Conservation (phyloP, 2,113 vertebrate species). For the Coregonus clupeaformis region DNA sequence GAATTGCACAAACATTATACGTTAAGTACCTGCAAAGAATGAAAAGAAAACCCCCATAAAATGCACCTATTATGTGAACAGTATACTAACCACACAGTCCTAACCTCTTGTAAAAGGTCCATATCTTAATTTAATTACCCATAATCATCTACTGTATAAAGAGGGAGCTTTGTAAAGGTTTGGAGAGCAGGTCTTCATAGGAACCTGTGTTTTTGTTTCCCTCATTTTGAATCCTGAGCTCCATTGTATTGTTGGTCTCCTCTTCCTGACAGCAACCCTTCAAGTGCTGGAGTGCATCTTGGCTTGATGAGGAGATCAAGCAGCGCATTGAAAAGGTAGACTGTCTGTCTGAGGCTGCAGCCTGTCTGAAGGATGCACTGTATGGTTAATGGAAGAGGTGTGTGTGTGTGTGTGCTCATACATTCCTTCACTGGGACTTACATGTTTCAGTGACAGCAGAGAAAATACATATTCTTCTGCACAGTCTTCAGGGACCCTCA, state of each 20-base stretch:
- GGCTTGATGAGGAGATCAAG: conserved; percentile 6
- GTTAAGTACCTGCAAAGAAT: conserved; percentile 1
- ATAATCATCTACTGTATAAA: background rate
- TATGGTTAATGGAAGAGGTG: conserved; percentile 7
- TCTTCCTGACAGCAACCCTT: background rate
- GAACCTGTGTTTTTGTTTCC: background rate
- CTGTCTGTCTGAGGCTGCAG: conserved; percentile 7
- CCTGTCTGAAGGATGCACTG: background rate
- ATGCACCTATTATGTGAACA: background rate
- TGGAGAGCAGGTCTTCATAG: background rate
- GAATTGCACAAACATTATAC: conserved; percentile 4
- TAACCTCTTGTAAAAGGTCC: background rate
- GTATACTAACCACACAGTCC: background rate
- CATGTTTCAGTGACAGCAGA: background rate
- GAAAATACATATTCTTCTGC: background rate
- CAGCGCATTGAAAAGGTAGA: background rate
- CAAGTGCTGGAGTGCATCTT: background rate
- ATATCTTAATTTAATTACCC: background rate
- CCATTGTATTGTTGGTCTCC: background rate
- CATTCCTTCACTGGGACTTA: background rate
- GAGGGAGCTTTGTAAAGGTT: background rate
- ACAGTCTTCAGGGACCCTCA: background rate
- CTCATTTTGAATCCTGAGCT: background rate
- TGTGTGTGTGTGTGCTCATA: conserved; percentile 2
- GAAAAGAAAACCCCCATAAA: background rate